Conservation (phyloP, 2,888 invertebrate species). For the Epinotia nisella region DNA sequence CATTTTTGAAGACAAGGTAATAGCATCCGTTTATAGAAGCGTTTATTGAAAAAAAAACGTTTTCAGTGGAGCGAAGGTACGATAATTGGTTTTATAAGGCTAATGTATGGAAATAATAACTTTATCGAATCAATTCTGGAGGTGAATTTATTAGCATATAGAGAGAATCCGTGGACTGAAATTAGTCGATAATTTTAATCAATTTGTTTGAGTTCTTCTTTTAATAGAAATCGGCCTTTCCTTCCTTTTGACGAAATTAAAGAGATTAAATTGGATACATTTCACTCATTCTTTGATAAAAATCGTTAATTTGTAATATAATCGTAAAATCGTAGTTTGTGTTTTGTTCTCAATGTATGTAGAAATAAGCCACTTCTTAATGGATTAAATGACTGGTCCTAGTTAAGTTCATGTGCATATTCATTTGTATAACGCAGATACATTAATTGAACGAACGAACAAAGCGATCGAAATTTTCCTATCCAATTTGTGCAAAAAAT, state of each 20-base stretch:
- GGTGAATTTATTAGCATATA: constrained; percentile 78
- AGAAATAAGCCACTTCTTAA: no score
- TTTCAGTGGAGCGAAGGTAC: constrained; percentile 42
- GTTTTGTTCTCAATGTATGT: not conserved
- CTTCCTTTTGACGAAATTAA: not conserved
- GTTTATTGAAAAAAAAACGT: constrained; percentile 31
- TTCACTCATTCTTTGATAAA: no score
- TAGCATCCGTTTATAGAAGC: constrained; percentile 11
- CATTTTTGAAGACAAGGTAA: not conserved
- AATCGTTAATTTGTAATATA: no score
- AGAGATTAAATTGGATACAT: not conserved
- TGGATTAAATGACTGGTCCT: not conserved
- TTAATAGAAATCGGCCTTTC: not conserved
- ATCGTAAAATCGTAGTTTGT: no score
- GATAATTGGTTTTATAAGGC: constrained; percentile 69
- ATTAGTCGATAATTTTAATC: constrained; percentile 44
- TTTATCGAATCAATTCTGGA: constrained; percentile 71
- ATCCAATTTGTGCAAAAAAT: no score
- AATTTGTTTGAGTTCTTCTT: constrained; percentile 18
- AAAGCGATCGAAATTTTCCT: no score
- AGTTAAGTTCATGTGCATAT: no score
- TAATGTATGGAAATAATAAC: constrained; percentile 51
- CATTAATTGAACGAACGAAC: no score
- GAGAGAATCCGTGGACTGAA: constrained; percentile 62
- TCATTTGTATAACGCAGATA: no score